phyloP scores from a whole-genome alignment of 2,888 invertebrate species.

The Dynastes maya region DNA sequence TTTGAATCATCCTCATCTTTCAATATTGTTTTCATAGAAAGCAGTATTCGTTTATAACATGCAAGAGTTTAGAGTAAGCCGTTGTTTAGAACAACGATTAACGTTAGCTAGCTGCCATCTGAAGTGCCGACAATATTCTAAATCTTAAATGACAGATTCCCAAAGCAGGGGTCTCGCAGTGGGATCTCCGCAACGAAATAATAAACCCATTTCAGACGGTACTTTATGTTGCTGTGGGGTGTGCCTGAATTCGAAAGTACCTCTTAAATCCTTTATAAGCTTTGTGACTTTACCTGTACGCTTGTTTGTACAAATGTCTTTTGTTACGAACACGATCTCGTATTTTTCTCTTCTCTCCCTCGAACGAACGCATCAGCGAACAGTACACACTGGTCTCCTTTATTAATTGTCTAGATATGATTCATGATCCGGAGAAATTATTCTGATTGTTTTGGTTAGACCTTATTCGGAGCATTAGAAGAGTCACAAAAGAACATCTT shows the following conservation, averaged over 20 bases:
- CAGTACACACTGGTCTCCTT: constrained; percentile 35
- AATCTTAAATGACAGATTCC: constrained; percentile 49
- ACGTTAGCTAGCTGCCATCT: constrained; percentile 43
- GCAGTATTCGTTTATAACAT: constrained; percentile 27
- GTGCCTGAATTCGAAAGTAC: constrained; percentile 46
- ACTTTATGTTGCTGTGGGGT: constrained; percentile 47
- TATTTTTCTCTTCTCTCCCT: constrained; percentile 31
- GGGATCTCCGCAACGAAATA: constrained; percentile 49
- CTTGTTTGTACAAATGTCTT: constrained; percentile 46
- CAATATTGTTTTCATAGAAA: not conserved
- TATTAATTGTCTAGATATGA: constrained; percentile 42
- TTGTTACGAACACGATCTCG: constrained; percentile 43
- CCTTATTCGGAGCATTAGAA: constrained; percentile 12
- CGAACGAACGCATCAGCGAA: constrained; percentile 10
- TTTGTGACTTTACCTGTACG: constrained; percentile 45
- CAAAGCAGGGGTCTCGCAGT: constrained; percentile 49
- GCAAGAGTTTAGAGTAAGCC: constrained; percentile 10
- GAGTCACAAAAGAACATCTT: constrained; percentile 13
- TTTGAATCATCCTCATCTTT: constrained; percentile 14
- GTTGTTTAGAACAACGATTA: constrained; percentile 36
- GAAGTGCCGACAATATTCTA: constrained; percentile 51
- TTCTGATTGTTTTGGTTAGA: constrained; percentile 38
- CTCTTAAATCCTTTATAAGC: constrained; percentile 46
- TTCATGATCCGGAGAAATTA: constrained; percentile 39
- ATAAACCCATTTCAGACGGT: constrained; percentile 47